A percentile compares a stretch with the other conserved stretches of the same genome.
phyloP scores from a whole-genome alignment of 2,888 invertebrate genomes.

The Parasteatoda lunata region DNA sequence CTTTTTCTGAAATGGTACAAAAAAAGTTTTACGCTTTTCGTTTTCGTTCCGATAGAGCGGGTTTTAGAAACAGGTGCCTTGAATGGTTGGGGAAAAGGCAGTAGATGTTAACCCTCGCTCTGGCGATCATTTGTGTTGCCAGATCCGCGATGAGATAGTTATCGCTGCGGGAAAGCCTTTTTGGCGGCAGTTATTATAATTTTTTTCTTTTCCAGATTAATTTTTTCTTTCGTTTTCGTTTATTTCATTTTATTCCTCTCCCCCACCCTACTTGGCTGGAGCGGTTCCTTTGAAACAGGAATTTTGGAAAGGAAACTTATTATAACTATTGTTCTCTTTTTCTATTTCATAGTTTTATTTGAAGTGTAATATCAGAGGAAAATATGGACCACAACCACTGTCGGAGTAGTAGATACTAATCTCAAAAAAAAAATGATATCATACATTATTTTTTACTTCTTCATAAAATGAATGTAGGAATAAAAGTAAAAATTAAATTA shows the following conservation, averaged over 20 bases:
- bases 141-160: not conserved
- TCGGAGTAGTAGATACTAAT: too few relatives aligned
- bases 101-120: not conserved
- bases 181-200: not conserved
- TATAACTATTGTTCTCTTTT: too few relatives aligned
- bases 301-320: too few relatives aligned
- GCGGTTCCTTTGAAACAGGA: not conserved
- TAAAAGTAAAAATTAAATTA: too few relatives aligned
- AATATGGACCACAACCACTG: too few relatives aligned
- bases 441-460: too few relatives aligned
- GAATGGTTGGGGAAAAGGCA: not conserved
- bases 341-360: too few relatives aligned
- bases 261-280: not conserved
- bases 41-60: slow-evolving; percentile 3
- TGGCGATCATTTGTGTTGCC: not conserved
- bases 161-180: not conserved
- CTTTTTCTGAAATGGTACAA: not conserved
- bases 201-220: not conserved
- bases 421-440: too few relatives aligned
- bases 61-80: slow-evolving; percentile 3
- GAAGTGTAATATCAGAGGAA: too few relatives aligned
- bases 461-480: too few relatives aligned
- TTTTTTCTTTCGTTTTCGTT: not conserved
- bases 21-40: slow-evolving; percentile 2
- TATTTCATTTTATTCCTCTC: not conserved